Evolutionary conservation across 2,797 vertebrate genomes (phyloP).

Genomic region (Lutjanus campechanus): DNA sequence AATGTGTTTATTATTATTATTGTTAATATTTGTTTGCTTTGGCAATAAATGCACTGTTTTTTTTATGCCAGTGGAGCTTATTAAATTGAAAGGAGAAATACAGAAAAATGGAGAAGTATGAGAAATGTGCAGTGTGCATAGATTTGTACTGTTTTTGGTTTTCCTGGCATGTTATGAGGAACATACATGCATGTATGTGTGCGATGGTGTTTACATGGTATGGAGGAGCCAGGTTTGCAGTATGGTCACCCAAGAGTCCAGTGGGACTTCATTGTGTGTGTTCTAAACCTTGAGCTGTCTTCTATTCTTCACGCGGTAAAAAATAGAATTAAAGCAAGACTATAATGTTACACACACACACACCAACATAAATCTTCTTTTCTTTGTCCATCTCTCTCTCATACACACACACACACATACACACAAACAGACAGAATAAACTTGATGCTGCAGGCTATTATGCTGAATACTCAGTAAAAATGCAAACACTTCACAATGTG

Average conservation of each 20-base stretch:
- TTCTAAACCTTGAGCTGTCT: constrained; percentile 39
- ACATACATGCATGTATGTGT: constrained; percentile 13
- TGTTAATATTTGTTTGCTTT: no score
- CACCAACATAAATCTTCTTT: constrained; percentile 1
- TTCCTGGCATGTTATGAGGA: neutral
- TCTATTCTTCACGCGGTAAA: constrained; percentile 39
- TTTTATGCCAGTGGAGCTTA: no score
- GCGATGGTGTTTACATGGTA: constrained; percentile 3
- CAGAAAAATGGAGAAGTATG: neutral
- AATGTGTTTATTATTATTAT: no score
- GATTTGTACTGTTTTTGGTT: neutral
- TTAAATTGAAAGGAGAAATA: no score
- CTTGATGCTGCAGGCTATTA: constrained; percentile 39
- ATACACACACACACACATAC: neutral
- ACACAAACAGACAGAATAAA: neutral
- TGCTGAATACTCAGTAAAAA: constrained; percentile 54
- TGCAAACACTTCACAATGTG: constrained; percentile 43
- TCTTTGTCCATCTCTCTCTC: neutral
- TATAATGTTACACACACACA: constrained; percentile 19
- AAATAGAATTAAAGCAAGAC: constrained; percentile 51
- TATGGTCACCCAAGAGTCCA: constrained; percentile 50
- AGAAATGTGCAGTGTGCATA: neutral
- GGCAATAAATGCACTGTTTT: no score
- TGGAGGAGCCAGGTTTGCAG: constrained; percentile 32
- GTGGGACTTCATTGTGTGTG: neutral